Evolutionary conservation across 2,888 invertebrate genomes (phyloP).

Genomic region (Oligia strigilis): DNA sequence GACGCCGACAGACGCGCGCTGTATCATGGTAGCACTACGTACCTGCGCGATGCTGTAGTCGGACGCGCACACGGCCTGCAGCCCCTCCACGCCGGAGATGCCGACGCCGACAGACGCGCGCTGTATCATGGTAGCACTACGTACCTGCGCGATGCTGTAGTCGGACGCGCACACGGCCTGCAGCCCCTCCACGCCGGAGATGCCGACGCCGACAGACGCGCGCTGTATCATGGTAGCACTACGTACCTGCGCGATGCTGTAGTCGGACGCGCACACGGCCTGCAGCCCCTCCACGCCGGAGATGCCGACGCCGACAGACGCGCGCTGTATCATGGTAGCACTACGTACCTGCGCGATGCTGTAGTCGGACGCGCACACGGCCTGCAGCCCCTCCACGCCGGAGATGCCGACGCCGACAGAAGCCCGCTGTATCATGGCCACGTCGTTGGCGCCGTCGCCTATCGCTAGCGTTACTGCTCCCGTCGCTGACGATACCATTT

Average conservation of each 20-base stretch:
- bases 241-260: constrained; percentile 95
- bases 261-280: constrained; percentile 99
- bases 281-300: constrained; percentile 99
- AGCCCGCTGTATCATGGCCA: constrained; percentile 99
- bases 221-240: constrained; percentile 92
- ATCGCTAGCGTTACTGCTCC: constrained; percentile 97
- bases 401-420: constrained; percentile 99
- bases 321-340: constrained; percentile 93
- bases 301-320: constrained; percentile 99
- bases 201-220: constrained; percentile 99
- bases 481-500: constrained; percentile 95
- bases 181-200: constrained; percentile 99
- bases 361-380: constrained; percentile 99
- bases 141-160: constrained; percentile 96
- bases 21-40: constrained; percentile 90
- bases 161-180: constrained; percentile 99
- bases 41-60: constrained; percentile 98
- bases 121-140: constrained; percentile 95
- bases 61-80: constrained; percentile 99
- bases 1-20: constrained; percentile 99
- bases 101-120: constrained; percentile 99
- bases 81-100: constrained; percentile 99
- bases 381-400: constrained; percentile 99
- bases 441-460: constrained; percentile 99
- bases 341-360: constrained; percentile 94